These are phyloP conservation scores for Altica lythri DNA, from an alignment of 2,888 invertebrate species.

Conservation along the genomic window DNA sequence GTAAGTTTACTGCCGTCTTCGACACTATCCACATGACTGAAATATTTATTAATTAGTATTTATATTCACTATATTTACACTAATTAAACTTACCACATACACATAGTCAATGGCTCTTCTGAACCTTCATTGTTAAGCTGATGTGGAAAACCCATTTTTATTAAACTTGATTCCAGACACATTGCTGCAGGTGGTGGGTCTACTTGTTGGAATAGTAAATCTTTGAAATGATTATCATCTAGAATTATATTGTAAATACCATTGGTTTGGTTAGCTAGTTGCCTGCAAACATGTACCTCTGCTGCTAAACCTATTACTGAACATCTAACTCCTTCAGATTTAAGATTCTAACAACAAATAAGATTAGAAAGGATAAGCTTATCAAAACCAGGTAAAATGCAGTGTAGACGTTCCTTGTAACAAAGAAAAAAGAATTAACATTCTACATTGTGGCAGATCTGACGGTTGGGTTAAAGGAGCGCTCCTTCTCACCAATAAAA, in stretches of 20 bases:
- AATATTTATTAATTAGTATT: conserved; percentile 38
- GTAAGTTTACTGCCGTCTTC: conserved; percentile 71
- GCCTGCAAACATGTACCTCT: conserved; percentile 89
- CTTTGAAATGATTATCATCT: conserved; percentile 78
- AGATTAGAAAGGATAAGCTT: too few relatives aligned
- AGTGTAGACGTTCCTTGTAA: too few relatives aligned
- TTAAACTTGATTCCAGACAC: conserved; percentile 74
- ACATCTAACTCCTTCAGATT: conserved; percentile 83
- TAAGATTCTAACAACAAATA: conserved; percentile 65
- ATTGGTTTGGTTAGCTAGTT: conserved; percentile 82
- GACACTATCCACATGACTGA: conserved; percentile 79
- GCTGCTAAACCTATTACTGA: conserved; percentile 96
- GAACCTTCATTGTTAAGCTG: conserved; percentile 65
- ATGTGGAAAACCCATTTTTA: conserved; percentile 97
- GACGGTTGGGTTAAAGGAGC: too few relatives aligned
- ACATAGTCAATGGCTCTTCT: conserved; percentile 76
- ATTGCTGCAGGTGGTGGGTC: conserved; percentile 76
- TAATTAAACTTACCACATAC: conserved; percentile 81
- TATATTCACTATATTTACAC: too few relatives aligned
- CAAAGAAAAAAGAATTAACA: too few relatives aligned
- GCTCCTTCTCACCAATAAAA: too few relatives aligned
- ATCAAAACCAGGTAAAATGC: too few relatives aligned
- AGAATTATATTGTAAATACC: conserved; percentile 87
- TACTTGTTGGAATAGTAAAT: conserved; percentile 68
- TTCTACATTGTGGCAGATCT: too few relatives aligned